phyloP scores from a whole-genome alignment of 2,888 invertebrate genomes.

The Epirrita christyi region DNA sequence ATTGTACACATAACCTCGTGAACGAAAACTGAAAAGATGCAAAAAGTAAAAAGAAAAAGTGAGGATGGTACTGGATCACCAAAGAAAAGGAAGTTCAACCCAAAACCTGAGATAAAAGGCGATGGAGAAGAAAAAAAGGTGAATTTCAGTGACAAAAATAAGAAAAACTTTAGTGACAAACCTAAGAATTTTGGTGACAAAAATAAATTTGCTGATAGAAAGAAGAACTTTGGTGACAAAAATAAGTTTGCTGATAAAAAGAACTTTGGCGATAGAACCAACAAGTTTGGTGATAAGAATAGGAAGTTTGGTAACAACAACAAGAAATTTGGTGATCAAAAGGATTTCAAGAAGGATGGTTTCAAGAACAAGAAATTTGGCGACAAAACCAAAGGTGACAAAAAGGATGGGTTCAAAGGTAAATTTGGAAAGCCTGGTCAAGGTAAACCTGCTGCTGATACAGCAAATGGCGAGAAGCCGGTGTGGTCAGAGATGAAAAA shows the following conservation, averaged over 20 bases:
- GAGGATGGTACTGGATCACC: constrained; percentile 49
- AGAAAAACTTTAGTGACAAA: constrained; percentile 26
- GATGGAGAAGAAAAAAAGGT: constrained; percentile 30
- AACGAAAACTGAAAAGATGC: constrained; percentile 53
- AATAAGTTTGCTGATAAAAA: constrained; percentile 33
- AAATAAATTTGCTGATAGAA: constrained; percentile 29
- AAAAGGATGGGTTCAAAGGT: constrained; percentile 34
- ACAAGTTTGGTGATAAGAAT: constrained; percentile 29
- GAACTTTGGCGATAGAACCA: constrained; percentile 13
- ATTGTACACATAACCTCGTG: constrained; percentile 16
- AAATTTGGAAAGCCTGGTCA: constrained; percentile 31
- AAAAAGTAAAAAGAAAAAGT: constrained; percentile 70
- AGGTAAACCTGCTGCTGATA: constrained; percentile 26
- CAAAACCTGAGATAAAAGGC: constrained; percentile 30
- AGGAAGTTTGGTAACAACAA: constrained; percentile 14
- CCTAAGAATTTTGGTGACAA: constrained; percentile 12
- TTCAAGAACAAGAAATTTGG: constrained; percentile 30
- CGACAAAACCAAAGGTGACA: constrained; percentile 12
- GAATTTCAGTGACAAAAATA: not conserved
- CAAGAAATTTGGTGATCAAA: constrained; percentile 31
- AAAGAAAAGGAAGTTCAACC: constrained; percentile 65
- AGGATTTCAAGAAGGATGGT: constrained; percentile 23
- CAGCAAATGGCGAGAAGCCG: constrained; percentile 70
- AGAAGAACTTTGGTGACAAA: constrained; percentile 25
- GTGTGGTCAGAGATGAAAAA: constrained; percentile 91